Base-by-base conservation (phyloP, 2,888 invertebrate species). In the Lapara coniferarum region DNA sequence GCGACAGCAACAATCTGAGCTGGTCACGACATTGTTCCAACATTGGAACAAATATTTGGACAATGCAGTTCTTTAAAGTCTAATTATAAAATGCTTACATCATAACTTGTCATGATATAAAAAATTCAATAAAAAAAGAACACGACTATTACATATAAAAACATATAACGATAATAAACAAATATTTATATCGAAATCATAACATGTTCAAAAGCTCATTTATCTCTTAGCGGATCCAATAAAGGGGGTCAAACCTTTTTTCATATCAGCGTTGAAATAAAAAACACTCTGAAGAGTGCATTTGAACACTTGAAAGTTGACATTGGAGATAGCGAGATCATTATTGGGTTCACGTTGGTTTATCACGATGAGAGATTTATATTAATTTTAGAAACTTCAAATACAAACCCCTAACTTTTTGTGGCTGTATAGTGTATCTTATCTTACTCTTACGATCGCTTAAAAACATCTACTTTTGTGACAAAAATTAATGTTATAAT, bases 201-300 rank as follows among this genome's bases (percentile, higher is more conserved):
- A 57, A 57, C 57, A 63, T 49, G 63, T 63, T 63, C 19, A 13
- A 59, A 68, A 58, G 52, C 70, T 67, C 71, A 75, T 79, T 77
- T 75, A 74, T 80, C 73, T 78, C 76, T 72, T 67, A 73, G 67
- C 71, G 70, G 70, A 73, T 68, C 49, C 67, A 57, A 70, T 71
- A 77, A 79, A 82, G 81, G 78, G 77, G 78, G 79, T 81, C 71
- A 71, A 90, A 88, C 86, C 63, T 89, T 90, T 90, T 90, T 89
- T 90, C 85, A 89, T 89, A 85, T 88, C 83, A 77, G 70, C 75
- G 73, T 77, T 76, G 74, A 78, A 77, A 81, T 81, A 76, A 79
- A 80, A 81, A 81, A 82, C 79, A 75, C 73, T 73, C 68, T 67
- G 74, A 72, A 73, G 77, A 79, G 78, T 77, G 78, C 77, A 80